These are phyloP conservation scores for Drosophila tripunctata DNA, from an alignment of 2,888 invertebrate species.

Conservation along the genomic window DNA sequence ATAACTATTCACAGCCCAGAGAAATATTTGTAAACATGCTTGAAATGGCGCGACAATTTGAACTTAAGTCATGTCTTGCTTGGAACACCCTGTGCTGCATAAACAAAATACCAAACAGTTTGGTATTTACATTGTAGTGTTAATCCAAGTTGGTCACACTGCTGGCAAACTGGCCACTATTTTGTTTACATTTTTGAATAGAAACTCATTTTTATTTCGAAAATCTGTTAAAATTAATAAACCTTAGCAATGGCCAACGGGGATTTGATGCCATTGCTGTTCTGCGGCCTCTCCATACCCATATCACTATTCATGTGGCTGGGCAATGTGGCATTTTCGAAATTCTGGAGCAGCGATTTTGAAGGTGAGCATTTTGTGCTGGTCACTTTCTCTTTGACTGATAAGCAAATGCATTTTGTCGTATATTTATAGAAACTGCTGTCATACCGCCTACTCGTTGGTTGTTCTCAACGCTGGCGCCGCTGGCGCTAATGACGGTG, in stretches of 20 bases:
- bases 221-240: not conserved
- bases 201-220: slow-evolving; percentile 10
- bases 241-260: slow-evolving; percentile 26
- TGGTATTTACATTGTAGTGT: slow-evolving; percentile 11
- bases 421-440: slow-evolving; percentile 61
- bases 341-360: slow-evolving; percentile 85
- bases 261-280: slow-evolving; percentile 86
- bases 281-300: slow-evolving; percentile 89
- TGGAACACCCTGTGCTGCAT: slow-evolving; percentile 31
- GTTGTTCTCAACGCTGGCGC: slow-evolving; percentile 84
- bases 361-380: slow-evolving; percentile 85
- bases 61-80: not conserved
- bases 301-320: slow-evolving; percentile 91
- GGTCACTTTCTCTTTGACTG: not conserved
- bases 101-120: slow-evolving; percentile 1
- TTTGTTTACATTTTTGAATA: slow-evolving; percentile 51
- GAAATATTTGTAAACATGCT: not conserved
- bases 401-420: slow-evolving; percentile 6
- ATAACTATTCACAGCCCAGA: no score
- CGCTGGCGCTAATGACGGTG: slow-evolving; percentile 88
- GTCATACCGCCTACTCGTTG: slow-evolving; percentile 83
- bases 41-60: slow-evolving; percentile 21
- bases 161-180: not conserved
- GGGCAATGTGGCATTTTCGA: slow-evolving; percentile 88
- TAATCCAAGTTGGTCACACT: slow-evolving; percentile 19